Evolutionary conservation across 2,888 invertebrate genomes (phyloP).

Genomic region (Apamea epomidion): DNA sequence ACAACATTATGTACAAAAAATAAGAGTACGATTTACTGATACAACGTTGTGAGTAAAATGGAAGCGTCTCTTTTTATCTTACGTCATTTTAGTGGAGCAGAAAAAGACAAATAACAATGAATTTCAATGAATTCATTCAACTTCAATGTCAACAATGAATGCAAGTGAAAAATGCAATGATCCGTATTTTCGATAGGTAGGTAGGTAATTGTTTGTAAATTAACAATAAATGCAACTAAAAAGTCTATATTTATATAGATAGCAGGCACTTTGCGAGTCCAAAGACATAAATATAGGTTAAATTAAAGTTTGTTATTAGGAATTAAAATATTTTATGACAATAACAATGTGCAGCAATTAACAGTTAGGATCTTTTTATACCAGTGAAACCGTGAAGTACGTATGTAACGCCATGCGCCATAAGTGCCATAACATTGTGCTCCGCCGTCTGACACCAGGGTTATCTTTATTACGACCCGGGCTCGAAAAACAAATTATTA

Average conservation of each 20-base stretch:
- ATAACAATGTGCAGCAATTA: conserved; percentile 26
- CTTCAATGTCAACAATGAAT: conserved; percentile 82
- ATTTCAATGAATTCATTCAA: conserved; percentile 79
- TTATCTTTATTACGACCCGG: conserved; percentile 63
- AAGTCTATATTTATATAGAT: not conserved
- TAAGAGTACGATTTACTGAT: conserved; percentile 5
- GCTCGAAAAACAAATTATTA: conserved; percentile 46
- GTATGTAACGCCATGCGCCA: conserved; percentile 79
- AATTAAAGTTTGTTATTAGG: not conserved
- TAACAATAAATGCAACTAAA: conserved; percentile 9
- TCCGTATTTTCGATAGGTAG: conserved; percentile 46
- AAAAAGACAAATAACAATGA: conserved; percentile 71
- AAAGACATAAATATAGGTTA: not conserved
- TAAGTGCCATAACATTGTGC: conserved; percentile 69
- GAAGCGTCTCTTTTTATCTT: conserved; percentile 71
- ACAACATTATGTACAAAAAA: conserved; percentile 13
- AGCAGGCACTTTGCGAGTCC: not conserved
- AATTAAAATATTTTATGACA: conserved; percentile 8
- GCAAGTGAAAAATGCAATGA: conserved; percentile 66
- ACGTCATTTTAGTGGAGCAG: conserved; percentile 63
- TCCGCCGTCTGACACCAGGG: conserved; percentile 66
- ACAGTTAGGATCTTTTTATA: conserved; percentile 20
- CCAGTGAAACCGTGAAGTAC: conserved; percentile 41
- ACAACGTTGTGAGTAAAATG: conserved; percentile 17
- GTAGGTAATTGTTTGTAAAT: conserved; percentile 24